Base-by-base conservation (phyloP, 2,113 vertebrate genomes). In the Abramis brama region DNA sequence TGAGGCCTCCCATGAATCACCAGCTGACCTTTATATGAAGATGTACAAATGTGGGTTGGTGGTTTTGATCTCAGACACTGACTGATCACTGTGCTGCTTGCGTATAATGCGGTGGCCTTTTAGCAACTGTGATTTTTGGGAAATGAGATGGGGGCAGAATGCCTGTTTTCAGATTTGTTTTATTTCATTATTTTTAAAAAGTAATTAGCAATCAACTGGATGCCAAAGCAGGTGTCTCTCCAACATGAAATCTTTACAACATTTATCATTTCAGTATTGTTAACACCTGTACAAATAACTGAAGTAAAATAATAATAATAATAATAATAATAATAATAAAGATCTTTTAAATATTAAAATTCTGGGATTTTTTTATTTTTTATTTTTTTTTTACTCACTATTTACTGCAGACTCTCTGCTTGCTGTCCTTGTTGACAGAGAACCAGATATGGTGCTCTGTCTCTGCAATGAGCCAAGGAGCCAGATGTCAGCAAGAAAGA, bases 11-110 rank as follows among this genome's bases (percentile, higher is more conserved):
- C 80, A 87, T 86, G 79, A 86, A 86, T 89, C 80, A 87, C 27
- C 83, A 60, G 36, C 59, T 89, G 86, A 89, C 88, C 84, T 89
- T 89, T 89, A 57, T 47, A 87, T 64, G 55, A 47, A 77, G 50
- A 89, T 83, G 82, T 77, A 87, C 81, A 80, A 87, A 85, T 86
- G 79, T 57, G 50, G 70, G 27, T 62, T 80, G 74, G 52, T 66
- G 68, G 79, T 78, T 81, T 71, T 80, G 76, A 57, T 76, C 84
- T 76, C 47, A 70, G 55, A 57, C 47, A 50, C 52, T 78, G 45
- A 73, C 21, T 87, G 88, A 89, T 79, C 79, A 76, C 85, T 86
- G 52, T 15, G 62, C 57, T 66, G 68, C 52, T 19, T 80, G 39
- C 57, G 74, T 60, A 21, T 86, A 71, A 87, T 84, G 15, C 66